Percentiles rank a stretch among this genome's conserved stretches.
Conservation (phyloP, 2,797 vertebrate genomes). For the Dermochelys coriacea region DNA sequence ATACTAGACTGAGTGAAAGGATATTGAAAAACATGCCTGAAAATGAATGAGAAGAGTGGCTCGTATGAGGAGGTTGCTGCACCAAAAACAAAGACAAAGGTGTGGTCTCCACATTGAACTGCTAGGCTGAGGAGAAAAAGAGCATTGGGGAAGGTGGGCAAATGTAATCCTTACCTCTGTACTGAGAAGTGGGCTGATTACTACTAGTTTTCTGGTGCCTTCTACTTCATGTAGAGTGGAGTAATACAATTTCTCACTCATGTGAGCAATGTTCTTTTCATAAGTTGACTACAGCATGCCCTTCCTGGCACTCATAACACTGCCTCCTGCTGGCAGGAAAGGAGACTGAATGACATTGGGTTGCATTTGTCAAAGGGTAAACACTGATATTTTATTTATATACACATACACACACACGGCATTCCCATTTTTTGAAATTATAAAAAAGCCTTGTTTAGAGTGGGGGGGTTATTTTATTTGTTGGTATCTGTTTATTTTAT, state of each 20-base stretch:
- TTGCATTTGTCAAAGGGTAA: neutral
- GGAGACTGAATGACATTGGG: too few species aligned
- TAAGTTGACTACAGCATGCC: neutral
- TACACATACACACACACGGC: fast-evolving
- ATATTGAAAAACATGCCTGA: neutral
- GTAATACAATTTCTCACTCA: neutral
- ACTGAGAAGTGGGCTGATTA: neutral
- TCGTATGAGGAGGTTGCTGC: neutral
- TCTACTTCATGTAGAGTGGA: neutral
- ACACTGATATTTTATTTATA: neutral
- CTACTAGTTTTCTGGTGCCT: neutral
- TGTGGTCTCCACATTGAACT: neutral
- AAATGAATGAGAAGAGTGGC: neutral
- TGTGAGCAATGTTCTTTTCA: neutral
- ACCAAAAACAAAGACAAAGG: neutral
- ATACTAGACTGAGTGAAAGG: neutral
- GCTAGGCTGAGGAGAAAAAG: neutral
- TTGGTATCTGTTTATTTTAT: neutral
- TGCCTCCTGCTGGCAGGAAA: neutral
- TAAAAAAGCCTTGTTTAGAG: neutral
- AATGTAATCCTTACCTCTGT: neutral
- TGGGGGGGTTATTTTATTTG: neutral
- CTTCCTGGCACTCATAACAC: neutral
- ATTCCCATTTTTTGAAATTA: neutral
- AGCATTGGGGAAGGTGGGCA: neutral